A percentile compares a stretch with the other conserved stretches of the same genome.
Evolutionary conservation across 2,888 invertebrate genomes (phyloP).

Genomic region (Lasioglossum marginatum): DNA sequence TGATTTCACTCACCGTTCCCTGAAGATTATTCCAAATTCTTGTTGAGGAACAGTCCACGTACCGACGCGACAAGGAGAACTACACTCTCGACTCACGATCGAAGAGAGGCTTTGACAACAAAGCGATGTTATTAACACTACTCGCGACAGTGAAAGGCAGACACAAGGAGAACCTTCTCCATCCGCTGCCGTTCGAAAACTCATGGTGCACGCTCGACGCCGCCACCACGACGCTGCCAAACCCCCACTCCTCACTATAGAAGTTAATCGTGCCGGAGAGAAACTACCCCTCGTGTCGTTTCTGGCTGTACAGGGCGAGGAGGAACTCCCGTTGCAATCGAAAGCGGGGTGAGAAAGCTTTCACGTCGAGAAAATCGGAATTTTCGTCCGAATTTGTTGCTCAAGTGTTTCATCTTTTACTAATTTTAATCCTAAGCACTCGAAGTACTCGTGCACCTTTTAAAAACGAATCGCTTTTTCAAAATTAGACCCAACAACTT

Average conservation of each 20-base stretch:
- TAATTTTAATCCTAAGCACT: too few relatives aligned
- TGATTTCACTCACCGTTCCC: constrained; percentile 15
- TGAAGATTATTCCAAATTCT: constrained; percentile 5
- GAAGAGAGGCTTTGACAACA: background rate
- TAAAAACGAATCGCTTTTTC: too few relatives aligned
- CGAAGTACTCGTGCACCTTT: too few relatives aligned
- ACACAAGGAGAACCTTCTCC: constrained; percentile 64
- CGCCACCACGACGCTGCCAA: constrained; percentile 59
- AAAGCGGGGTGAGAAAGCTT: background rate
- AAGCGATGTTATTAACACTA: background rate
- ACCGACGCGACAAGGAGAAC: background rate
- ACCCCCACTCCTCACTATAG: constrained; percentile 31
- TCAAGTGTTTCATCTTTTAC: too few relatives aligned
- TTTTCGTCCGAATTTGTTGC: background rate
- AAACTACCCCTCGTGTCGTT: constrained; percentile 62
- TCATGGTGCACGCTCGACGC: constrained; percentile 73
- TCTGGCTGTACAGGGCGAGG: constrained; percentile 24
- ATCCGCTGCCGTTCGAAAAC: constrained; percentile 74
- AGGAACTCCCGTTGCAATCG: background rate
- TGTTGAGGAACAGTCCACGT: background rate
- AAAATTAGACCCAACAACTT: too few relatives aligned
- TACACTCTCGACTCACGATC: background rate
- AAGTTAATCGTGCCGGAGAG: constrained; percentile 67
- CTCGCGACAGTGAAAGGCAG: constrained; percentile 8
- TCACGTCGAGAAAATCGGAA: background rate